Conservation (phyloP, 2,888 invertebrate species). For the Leuctra nigra region DNA sequence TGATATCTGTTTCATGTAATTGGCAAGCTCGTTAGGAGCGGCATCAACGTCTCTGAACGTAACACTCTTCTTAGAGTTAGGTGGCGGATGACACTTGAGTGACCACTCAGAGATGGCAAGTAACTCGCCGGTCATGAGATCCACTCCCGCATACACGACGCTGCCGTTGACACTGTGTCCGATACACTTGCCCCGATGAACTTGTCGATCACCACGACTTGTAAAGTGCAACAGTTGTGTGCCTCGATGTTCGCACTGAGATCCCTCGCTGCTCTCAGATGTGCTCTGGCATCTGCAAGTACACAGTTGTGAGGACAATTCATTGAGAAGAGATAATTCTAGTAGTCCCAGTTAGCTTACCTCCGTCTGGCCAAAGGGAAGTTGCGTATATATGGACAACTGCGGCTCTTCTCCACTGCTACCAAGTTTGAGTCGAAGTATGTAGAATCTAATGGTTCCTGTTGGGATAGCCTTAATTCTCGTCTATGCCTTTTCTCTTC, state of each 20-base stretch:
- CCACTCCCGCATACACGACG: constrained; percentile 68
- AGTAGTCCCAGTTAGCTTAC: too few species aligned
- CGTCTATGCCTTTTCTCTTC: constrained; percentile 43
- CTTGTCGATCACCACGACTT: constrained; percentile 49
- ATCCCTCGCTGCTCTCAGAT: constrained; percentile 49
- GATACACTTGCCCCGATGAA: constrained; percentile 69
- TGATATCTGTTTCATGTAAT: constrained; percentile 44
- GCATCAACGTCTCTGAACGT: constrained; percentile 5
- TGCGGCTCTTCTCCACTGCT: constrained; percentile 16
- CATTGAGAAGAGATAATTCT: neutral
- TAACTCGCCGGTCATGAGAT: constrained; percentile 62
- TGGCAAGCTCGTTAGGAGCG: constrained; percentile 20
- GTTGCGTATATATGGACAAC: constrained; percentile 18
- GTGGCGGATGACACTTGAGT: constrained; percentile 26
- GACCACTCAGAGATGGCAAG: constrained; percentile 73
- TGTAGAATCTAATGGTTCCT: neutral
- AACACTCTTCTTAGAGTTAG: constrained; percentile 38
- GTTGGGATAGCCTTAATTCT: neutral
- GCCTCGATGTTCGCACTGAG: constrained; percentile 49
- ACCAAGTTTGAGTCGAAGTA: neutral
- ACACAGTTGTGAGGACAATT: constrained; percentile 13
- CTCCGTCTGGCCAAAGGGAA: constrained; percentile 24
- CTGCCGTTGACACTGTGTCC: constrained; percentile 70
- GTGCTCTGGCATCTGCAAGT: constrained; percentile 43
- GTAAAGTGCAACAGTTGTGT: constrained; percentile 50